Conservation (phyloP, 1,140 invertebrate species). For the Drosophila pseudoananassae region DNA sequence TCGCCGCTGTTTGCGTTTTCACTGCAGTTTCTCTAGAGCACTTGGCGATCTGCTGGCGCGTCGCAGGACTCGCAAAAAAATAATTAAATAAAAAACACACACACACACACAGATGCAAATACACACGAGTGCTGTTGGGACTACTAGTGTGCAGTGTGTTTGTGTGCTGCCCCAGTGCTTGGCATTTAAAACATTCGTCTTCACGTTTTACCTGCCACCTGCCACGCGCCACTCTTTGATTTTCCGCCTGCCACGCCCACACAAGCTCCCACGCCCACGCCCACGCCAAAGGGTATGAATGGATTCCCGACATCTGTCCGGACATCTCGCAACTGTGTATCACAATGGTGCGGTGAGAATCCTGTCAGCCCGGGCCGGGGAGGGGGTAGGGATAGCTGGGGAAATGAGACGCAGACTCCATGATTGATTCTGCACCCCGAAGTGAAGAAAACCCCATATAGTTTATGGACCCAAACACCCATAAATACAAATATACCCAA, state of each 20-base stretch:
- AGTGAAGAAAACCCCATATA: neutral
- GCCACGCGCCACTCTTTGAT: constrained; percentile 33
- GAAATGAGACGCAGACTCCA: no score
- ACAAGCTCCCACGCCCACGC: neutral
- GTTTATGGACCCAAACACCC: neutral
- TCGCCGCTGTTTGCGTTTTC: constrained; percentile 31
- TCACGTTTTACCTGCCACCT: constrained; percentile 14
- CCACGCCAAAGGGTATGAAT: neutral
- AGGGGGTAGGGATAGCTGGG: no score
- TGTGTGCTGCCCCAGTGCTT: constrained; percentile 12
- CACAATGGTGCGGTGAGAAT: neutral
- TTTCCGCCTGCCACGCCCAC: constrained; percentile 21
- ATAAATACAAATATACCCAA: neutral
- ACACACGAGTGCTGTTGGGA: constrained; percentile 7
- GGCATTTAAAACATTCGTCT: constrained; percentile 37
- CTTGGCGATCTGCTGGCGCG: constrained; percentile 63
- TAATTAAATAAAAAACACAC: constrained; percentile 10
- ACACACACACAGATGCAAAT: constrained; percentile 19
- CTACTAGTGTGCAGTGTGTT: constrained; percentile 6
- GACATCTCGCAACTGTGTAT: constrained; percentile 16
- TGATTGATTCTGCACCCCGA: neutral
- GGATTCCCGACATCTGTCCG: constrained; percentile 22
- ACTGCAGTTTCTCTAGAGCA: constrained; percentile 59
- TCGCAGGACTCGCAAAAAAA: constrained; percentile 26
- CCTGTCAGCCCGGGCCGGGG: neutral